Base-by-base conservation (phyloP, 1,140 invertebrate species). In the Phymorhynchus buccinoides region DNA sequence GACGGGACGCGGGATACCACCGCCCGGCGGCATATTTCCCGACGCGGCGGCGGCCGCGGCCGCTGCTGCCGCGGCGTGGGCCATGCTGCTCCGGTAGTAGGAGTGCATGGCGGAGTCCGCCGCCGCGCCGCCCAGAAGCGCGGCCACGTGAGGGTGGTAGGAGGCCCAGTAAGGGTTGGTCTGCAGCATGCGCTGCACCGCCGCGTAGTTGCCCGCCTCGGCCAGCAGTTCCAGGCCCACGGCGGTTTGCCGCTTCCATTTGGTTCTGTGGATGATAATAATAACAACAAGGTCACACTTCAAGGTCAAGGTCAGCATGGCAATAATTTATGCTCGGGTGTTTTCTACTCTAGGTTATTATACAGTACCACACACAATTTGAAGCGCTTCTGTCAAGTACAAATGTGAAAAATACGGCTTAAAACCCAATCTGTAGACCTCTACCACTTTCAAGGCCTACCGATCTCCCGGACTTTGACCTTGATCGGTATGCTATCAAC, bases 221-320 rank as follows among this genome's bases (percentile, higher is more conserved):
- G 98, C 97, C 82, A 99, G 94, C 32, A 99, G 95, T 93, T 99
- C 99, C 86, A 99, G 94, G 0, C 98, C 98, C 0, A 99, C 98
- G 0, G 98, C 98, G 3, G 98, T 99, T 94, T 99, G 99, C 9
- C 99, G 95, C 93, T 99, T 99, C 98, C 98, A 99, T 95, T 99
- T 99, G 90, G 99, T 99, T 94, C 98, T 99, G 95, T 18, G 87
- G 84, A 79, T 37, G n/a, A n/a, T n/a, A n/a, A n/a, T n/a, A n/a
- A n/a, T n/a, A n/a, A n/a, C n/a, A n/a, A 66, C 94, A 95, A 93
- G n/a, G n/a, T n/a, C n/a, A n/a, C n/a, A n/a, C n/a, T n/a, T n/a
- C n/a, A n/a, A n/a, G n/a, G n/a, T n/a, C n/a, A n/a, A n/a, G n/a
- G n/a, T n/a, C n/a, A n/a, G n/a, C n/a, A n/a, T n/a, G n/a, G n/a